Conservation (phyloP, 1,140 invertebrate genomes). For the Orussus abietinus region DNA sequence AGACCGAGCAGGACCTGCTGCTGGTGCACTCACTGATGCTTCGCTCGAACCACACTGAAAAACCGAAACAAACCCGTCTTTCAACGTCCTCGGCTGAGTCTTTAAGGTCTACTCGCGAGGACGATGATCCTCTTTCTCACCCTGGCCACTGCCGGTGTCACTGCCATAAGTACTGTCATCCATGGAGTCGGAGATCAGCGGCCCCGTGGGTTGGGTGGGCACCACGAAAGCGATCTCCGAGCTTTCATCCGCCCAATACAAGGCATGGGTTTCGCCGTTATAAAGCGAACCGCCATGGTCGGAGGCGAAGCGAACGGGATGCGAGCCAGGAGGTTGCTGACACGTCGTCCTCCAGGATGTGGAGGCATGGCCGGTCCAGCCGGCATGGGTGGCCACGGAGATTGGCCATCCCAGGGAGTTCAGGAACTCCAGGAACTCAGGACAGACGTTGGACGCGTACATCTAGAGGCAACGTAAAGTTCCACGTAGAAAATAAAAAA, state of each 20-base stretch:
- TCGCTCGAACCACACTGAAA: slow-evolving; percentile 58
- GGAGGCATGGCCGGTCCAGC: slow-evolving; percentile 83
- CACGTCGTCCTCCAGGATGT: slow-evolving; percentile 74
- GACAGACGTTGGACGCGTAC: slow-evolving; percentile 57
- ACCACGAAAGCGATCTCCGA: slow-evolving; percentile 94
- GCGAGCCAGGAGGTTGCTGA: too few species aligned
- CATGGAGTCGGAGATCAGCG: slow-evolving; percentile 24
- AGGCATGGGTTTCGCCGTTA: slow-evolving; percentile 68
- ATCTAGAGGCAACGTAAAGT: slow-evolving; percentile 14
- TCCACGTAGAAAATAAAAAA: background rate
- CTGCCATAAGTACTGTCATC: slow-evolving; percentile 38
- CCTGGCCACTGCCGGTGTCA: slow-evolving; percentile 39
- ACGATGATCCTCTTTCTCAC: too few species aligned
- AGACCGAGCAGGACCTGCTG: slow-evolving; percentile 28
- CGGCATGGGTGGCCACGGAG: slow-evolving; percentile 75
- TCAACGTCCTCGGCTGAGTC: too few species aligned
- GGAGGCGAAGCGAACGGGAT: too few species aligned
- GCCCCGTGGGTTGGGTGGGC: slow-evolving; percentile 64
- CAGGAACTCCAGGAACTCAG: slow-evolving; percentile 76
- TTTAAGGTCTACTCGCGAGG: too few species aligned
- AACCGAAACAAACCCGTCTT: too few species aligned
- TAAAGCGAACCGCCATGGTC: slow-evolving; percentile 63
- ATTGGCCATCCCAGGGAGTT: slow-evolving; percentile 84
- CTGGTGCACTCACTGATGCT: slow-evolving; percentile 54
- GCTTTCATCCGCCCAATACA: slow-evolving; percentile 96